These are phyloP conservation scores for Orgyia antiqua DNA, from an alignment of 2,888 invertebrate species.

Conservation along the genomic window DNA sequence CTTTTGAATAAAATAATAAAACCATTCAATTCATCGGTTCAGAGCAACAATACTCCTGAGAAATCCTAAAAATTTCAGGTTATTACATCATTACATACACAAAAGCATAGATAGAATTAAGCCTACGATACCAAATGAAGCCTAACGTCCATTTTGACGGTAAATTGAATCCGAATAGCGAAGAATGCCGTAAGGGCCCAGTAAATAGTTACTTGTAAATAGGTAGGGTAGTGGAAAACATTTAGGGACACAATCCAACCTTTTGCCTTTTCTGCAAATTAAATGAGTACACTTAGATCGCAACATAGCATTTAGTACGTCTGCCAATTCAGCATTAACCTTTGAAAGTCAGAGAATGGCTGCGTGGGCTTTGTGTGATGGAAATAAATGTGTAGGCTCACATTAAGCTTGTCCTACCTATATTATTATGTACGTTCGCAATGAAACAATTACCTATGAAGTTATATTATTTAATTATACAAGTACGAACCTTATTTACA, in stretches of 20 bases:
- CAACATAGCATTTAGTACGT: conserved; percentile 18
- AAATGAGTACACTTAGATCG: conserved; percentile 48
- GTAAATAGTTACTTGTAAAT: conserved; percentile 68
- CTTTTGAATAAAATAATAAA: not conserved
- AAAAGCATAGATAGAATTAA: conserved; percentile 1
- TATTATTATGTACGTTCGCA: too few species aligned
- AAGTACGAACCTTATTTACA: too few species aligned
- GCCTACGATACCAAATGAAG: conserved; percentile 45
- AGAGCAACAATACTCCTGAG: not conserved
- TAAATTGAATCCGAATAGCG: conserved; percentile 70
- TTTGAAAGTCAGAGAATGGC: conserved; percentile 10
- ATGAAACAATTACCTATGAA: too few species aligned
- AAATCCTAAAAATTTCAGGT: not conserved
- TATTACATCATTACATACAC: conserved; percentile 1
- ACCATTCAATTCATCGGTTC: not conserved
- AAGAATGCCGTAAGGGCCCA: conserved; percentile 39
- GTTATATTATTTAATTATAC: too few species aligned
- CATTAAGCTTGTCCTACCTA: conserved; percentile 4
- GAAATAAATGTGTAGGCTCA: conserved; percentile 1
- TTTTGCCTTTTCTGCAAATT: conserved; percentile 66
- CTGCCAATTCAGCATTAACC: conserved; percentile 8
- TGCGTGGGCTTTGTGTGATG: conserved; percentile 1
- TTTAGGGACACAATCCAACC: conserved; percentile 56
- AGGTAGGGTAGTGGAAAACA: conserved; percentile 49
- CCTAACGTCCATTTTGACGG: conserved; percentile 61